These are phyloP conservation scores for Catharus ustulatus DNA, from an alignment of 2,797 vertebrate species.

Conservation along the genomic window DNA sequence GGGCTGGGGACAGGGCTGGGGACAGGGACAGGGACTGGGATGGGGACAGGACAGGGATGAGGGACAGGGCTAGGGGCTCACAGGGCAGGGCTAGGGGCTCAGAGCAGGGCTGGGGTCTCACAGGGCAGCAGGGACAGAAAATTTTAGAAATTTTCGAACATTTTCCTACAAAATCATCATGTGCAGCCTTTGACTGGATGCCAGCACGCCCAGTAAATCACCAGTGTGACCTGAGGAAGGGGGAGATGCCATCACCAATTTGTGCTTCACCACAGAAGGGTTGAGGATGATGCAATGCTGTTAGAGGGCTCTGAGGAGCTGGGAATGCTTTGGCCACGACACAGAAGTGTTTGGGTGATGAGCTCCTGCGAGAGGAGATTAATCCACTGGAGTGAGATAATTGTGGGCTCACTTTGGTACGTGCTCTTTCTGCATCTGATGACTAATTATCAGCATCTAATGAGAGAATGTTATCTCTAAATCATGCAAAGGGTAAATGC, in stretches of 20 bases:
- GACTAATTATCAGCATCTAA: slow-evolving; percentile 73
- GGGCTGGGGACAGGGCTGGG: no score
- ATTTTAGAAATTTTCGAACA: no score
- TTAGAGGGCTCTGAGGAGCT: neutral
- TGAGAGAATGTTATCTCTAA: slow-evolving; percentile 54
- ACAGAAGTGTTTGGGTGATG: slow-evolving; percentile 61
- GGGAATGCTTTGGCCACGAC: slow-evolving; percentile 25
- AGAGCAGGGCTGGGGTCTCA: no score
- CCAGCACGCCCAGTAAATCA: neutral
- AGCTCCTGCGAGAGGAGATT: slow-evolving; percentile 53
- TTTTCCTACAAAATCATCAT: no score
- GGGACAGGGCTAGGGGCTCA: no score
- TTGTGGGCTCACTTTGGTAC: slow-evolving; percentile 56
- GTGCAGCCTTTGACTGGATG: neutral
- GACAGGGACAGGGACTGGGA: no score
- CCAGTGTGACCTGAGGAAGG: neutral
- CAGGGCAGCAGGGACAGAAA: no score
- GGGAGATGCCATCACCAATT: neutral
- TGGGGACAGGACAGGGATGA: no score
- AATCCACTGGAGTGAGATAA: slow-evolving; percentile 57
- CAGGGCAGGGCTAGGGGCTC: no score
- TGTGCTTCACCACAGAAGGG: neutral
- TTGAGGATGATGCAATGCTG: neutral
- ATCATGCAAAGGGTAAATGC: slow-evolving; percentile 15
- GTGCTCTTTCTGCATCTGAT: slow-evolving; percentile 58